Evolutionary conservation across 2,888 invertebrate species (phyloP).

Genomic region (Cyaniris semiargus): DNA sequence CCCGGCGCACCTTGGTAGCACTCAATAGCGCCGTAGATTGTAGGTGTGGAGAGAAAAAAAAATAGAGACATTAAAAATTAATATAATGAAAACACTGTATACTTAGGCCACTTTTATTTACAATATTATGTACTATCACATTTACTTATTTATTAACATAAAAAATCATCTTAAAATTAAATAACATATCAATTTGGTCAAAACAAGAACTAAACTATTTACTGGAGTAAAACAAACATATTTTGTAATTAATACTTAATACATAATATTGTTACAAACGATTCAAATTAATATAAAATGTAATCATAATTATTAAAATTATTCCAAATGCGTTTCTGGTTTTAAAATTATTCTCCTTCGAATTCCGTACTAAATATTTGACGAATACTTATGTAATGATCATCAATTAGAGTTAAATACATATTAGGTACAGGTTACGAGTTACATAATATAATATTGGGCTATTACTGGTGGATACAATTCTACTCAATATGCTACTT

Average conservation of each 20-base stretch:
- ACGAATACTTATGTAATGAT: too few species aligned
- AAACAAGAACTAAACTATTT: conserved; percentile 46
- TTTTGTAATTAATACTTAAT: conserved; percentile 6
- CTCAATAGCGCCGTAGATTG: too few species aligned
- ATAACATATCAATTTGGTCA: conserved; percentile 55
- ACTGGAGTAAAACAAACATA: conserved; percentile 30
- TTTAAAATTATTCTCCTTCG: not conserved
- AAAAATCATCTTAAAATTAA: conserved; percentile 67
- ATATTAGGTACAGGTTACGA: not conserved
- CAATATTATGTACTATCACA: conserved; percentile 64
- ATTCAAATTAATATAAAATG: conserved; percentile 21
- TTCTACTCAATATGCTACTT: not conserved
- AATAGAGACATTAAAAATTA: too few species aligned
- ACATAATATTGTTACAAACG: conserved; percentile 24
- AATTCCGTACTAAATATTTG: not conserved
- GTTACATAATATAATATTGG: not conserved
- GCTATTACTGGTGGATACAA: not conserved
- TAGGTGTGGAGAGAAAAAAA: too few species aligned
- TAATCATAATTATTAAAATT: conserved; percentile 17
- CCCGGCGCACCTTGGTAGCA: too few species aligned
- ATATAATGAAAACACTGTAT: conserved; percentile 35
- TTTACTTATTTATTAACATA: conserved; percentile 43
- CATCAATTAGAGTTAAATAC: not conserved
- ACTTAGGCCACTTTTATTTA: conserved; percentile 62
- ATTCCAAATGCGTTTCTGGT: conserved; percentile 32